Evolutionary conservation across 1,140 invertebrate species (phyloP), one percentile per base, ranked within the genome.

Genomic region (Lysiphlebus fabarum): DNA sequence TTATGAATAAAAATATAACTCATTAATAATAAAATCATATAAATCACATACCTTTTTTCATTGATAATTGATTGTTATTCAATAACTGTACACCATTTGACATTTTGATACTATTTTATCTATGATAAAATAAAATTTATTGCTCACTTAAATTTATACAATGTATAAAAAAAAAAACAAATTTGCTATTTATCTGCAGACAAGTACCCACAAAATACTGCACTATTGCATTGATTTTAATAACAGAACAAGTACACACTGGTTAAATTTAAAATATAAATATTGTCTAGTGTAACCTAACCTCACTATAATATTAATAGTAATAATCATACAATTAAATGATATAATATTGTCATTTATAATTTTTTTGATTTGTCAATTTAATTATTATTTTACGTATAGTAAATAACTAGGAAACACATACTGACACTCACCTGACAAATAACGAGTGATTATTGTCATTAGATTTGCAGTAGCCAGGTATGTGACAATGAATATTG

Each of bases 221-320:
- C 63, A 65, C 63, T 65, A 64, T 56, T 62, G 63, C 63, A 65
- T 65, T 65, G 63, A 65, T 65, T 65, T 65, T 62, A 60, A 65
- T 65, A 62, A 61, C 62, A 57, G 53, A n/a, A n/a, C 56, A 41
- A 49, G 48, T 33, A 43, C 36, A 12, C 56, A 62, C 60, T 55
- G 53, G 44, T 48, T 45, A 36, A 7, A 41, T 26, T 26, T 8
- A 53, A 14, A 14, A 9, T 41, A 14, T 43, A 10, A 36, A 54
- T 33, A 42, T 12, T 5, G 10, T 2, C 10, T 9, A 11, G 34
- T n/a, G 10, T 44, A 17, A 26, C 17, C 17, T 26, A 26, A 26
- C 17, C 17, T 26, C 2, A 26, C 17, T 26, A 26, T 26, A 26
- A 26, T 26, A 26, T 2, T 26, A 26, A 26, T 26, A 26, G n/a